Percentiles rank a stretch among this genome's conserved stretches.
Conservation (phyloP, 2,888 invertebrate species). For the Phyllotreta cruciferae region DNA sequence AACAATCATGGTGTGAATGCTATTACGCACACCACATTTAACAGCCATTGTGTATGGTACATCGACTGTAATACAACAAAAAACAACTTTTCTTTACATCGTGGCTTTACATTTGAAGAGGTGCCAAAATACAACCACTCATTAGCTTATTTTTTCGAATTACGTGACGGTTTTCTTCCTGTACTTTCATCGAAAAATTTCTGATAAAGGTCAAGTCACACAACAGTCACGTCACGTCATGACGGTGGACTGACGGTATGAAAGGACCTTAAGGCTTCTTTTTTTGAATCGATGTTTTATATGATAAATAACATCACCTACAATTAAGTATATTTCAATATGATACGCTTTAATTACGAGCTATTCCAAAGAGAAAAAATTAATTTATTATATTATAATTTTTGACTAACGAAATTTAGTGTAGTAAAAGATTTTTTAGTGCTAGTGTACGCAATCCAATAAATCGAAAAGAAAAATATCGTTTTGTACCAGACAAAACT, state of each 20-base stretch:
- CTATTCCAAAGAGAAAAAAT: too few relatives aligned
- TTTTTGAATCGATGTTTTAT: too few relatives aligned
- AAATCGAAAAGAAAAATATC: background rate
- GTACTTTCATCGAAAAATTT: background rate
- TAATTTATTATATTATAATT: too few relatives aligned
- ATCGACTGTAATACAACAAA: conserved; percentile 45
- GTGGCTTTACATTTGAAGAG: conserved; percentile 26
- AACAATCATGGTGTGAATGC: conserved; percentile 35
- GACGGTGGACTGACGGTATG: too few relatives aligned
- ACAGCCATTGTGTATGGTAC: conserved; percentile 60
- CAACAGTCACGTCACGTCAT: too few relatives aligned
- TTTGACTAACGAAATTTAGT: too few relatives aligned
- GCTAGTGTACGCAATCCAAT: background rate
- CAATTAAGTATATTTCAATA: too few relatives aligned
- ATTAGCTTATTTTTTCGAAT: conserved; percentile 21
- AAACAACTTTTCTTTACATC: conserved; percentile 23
- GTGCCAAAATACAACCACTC: conserved; percentile 16
- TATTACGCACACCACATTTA: conserved; percentile 42
- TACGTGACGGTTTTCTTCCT: background rate
- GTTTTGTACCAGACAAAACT: background rate
- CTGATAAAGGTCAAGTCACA: too few relatives aligned
- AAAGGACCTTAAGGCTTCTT: too few relatives aligned
- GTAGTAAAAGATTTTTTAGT: background rate
- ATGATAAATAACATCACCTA: too few relatives aligned
- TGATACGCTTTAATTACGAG: too few relatives aligned